These are phyloP conservation scores for Paradoxurus hermaphroditus DNA, from an alignment of 2,113 vertebrate genomes.

Conservation along the genomic window DNA sequence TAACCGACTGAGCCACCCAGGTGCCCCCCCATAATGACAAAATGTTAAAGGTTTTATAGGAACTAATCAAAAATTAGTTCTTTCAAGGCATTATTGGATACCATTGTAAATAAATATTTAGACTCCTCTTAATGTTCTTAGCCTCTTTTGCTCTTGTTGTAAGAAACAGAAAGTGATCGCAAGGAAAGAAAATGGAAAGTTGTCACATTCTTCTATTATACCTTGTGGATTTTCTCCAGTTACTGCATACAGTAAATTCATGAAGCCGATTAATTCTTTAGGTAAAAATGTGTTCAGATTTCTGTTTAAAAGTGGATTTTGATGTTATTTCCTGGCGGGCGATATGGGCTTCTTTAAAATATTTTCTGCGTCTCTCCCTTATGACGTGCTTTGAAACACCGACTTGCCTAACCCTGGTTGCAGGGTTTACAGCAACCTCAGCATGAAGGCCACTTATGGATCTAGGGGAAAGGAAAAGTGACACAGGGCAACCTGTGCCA, in stretches of 20 bases:
- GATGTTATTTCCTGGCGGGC: neutral
- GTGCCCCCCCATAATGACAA: neutral
- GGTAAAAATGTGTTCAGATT: neutral
- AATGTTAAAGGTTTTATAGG: neutral
- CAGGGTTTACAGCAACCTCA: neutral
- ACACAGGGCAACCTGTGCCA: neutral
- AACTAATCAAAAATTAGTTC: neutral
- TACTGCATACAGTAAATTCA: neutral
- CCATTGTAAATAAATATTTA: neutral
- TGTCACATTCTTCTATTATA: neutral
- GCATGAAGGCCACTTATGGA: neutral
- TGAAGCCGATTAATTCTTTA: neutral
- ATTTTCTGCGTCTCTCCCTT: neutral
- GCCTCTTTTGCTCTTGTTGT: neutral
- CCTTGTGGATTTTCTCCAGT: neutral
- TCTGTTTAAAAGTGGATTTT: neutral
- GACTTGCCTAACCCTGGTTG: neutral
- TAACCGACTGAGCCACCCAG: no score
- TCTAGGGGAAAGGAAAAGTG: neutral
- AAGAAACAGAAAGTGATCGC: neutral
- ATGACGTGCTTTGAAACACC: neutral
- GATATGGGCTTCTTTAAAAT: neutral
- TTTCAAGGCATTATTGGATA: neutral
- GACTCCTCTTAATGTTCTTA: neutral
- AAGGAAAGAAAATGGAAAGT: neutral